A percentile compares a stretch with the other conserved stretches of the same genome.
Conservation (phyloP, 2,888 invertebrate genomes). For the Spialia ferax region DNA sequence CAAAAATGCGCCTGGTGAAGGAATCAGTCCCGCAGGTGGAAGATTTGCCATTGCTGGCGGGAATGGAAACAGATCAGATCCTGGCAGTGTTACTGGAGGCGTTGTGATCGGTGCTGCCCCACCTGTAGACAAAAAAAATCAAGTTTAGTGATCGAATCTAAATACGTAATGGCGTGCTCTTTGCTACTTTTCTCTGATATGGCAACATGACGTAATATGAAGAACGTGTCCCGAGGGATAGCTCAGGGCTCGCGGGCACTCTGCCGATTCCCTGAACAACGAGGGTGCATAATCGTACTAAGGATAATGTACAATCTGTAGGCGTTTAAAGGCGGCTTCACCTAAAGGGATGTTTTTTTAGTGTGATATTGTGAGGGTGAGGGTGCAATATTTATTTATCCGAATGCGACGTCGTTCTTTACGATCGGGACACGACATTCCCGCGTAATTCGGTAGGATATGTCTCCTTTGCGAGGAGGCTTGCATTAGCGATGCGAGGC, state of each 20-base stretch:
- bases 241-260: conserved; percentile 76
- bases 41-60: conserved; percentile 75
- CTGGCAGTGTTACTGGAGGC: conserved; percentile 72
- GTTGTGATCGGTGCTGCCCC: conserved; percentile 70
- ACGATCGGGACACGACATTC: conserved; percentile 72
- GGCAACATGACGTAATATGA: conserved; percentile 83
- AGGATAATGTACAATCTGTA: conserved; percentile 87
- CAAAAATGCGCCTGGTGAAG: conserved; percentile 86
- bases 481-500: conserved; percentile 75
- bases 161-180: conserved; percentile 51
- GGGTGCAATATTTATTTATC: conserved; percentile 87
- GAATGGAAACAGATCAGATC: conserved; percentile 78
- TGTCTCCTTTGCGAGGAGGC: conserved; percentile 58
- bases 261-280: conserved; percentile 82
- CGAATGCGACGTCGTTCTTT: conserved; percentile 77
- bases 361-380: conserved; percentile 82
- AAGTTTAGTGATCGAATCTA: conserved; percentile 46
- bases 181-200: conserved; percentile 64
- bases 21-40: conserved; percentile 81
- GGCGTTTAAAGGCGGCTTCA: conserved; percentile 86
- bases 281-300: conserved; percentile 87
- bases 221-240: conserved; percentile 77
- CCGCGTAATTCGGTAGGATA: conserved; percentile 71
- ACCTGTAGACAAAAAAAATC: conserved; percentile 73
- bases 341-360: conserved; percentile 86